phyloP scores from a whole-genome alignment of 2,888 invertebrate species.

The Melanostoma scalare region DNA sequence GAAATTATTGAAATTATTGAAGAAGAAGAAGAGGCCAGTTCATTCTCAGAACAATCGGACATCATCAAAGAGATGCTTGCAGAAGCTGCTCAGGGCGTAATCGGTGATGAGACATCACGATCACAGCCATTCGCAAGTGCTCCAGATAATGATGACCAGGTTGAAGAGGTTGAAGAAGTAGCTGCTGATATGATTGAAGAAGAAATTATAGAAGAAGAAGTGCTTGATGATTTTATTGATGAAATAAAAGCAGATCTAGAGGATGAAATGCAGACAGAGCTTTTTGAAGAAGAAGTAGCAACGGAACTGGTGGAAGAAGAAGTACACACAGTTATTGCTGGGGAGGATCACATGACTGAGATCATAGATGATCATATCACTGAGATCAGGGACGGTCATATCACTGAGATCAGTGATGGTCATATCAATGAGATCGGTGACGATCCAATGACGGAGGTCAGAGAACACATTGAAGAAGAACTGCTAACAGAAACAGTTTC shows the following conservation, averaged over 20 bases:
- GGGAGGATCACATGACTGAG: no score
- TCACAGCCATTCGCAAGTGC: constrained; percentile 9
- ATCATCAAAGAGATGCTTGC: constrained; percentile 77
- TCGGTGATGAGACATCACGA: constrained; percentile 73
- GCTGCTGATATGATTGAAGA: constrained; percentile 51
- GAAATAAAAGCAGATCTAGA: constrained; percentile 52
- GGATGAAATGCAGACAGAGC: constrained; percentile 12
- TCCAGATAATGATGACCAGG: constrained; percentile 43
- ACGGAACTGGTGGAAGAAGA: neutral
- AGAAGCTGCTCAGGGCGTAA: constrained; percentile 77
- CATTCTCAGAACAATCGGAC: constrained; percentile 74
- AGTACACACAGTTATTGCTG: no score
- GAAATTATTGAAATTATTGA: constrained; percentile 46
- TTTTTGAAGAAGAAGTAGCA: constrained; percentile 21
- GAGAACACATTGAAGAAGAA: constrained; percentile 17
- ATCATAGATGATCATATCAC: no score
- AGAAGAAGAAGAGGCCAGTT: constrained; percentile 55
- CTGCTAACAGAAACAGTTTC: constrained; percentile 46
- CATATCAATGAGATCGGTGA: neutral
- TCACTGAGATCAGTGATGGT: no score
- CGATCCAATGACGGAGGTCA: constrained; percentile 18
- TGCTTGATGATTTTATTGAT: constrained; percentile 44
- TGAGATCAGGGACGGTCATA: no score
- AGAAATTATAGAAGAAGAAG: constrained; percentile 46
- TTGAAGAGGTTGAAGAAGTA: constrained; percentile 40